Percentiles rank a stretch among this genome's conserved stretches.
Conservation (phyloP, 2,113 vertebrate species). For the Plestiodon gilberti region DNA sequence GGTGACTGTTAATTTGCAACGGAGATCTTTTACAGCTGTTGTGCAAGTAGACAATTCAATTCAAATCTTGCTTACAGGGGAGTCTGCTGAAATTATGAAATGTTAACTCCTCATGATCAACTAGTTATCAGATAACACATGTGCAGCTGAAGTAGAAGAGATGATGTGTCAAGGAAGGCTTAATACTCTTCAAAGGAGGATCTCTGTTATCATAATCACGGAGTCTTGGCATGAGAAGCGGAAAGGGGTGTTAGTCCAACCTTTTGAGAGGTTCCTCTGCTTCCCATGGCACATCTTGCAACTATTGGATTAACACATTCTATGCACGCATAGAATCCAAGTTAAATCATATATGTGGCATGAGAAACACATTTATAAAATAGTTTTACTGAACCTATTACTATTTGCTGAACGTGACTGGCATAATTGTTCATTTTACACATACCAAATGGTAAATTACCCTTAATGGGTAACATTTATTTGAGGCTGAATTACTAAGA, state of each 20-base stretch:
- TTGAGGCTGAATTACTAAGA: background rate
- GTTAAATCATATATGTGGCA: background rate
- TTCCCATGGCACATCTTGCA: fast-evolving
- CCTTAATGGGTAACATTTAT: background rate
- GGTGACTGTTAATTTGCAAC: conserved; percentile 9
- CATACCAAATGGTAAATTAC: background rate
- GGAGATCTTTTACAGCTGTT: conserved; percentile 46
- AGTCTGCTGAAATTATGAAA: conserved; percentile 46
- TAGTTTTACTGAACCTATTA: background rate
- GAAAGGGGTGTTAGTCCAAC: background rate
- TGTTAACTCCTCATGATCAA: conserved; percentile 1
- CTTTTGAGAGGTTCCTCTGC: background rate
- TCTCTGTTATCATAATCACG: background rate
- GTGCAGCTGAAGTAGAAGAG: conserved; percentile 23
- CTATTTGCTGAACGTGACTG: background rate
- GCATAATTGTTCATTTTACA: conserved; percentile 2
- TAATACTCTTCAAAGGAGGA: conserved; percentile 5
- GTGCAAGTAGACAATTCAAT: conserved; percentile 24
- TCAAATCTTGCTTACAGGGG: conserved; percentile 36
- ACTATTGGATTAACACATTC: background rate
- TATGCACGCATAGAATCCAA: background rate
- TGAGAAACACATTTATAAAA: background rate
- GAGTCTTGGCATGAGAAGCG: background rate
- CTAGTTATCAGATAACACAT: conserved; percentile 28
- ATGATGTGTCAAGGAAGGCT: conserved; percentile 16